A percentile compares a stretch with the other conserved stretches of the same genome.
phyloP scores from a whole-genome alignment of 2,797 vertebrate species.

The Antennarius maculatus region DNA sequence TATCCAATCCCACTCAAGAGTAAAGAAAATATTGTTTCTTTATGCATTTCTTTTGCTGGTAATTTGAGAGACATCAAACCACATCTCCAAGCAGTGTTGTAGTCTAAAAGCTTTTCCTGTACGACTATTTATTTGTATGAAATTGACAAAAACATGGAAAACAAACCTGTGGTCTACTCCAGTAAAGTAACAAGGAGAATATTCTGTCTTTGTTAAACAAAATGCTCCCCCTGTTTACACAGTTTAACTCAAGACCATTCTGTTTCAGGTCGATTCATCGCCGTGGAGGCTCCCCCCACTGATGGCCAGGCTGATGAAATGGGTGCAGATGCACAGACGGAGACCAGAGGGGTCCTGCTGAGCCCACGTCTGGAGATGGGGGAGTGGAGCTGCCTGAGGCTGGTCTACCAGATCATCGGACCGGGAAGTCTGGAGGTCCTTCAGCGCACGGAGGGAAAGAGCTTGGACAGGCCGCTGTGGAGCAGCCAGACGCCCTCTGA shows the following conservation, averaged over 20 bases:
- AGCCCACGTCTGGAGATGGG: constrained; percentile 85
- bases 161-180: too few species aligned
- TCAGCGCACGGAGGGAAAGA: constrained; percentile 84
- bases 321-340: constrained; percentile 30
- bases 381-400: constrained; percentile 92
- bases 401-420: constrained; percentile 89
- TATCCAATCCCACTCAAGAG: too few species aligned
- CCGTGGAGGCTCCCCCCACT: constrained; percentile 77
- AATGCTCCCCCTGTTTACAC: background rate
- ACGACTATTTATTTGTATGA: too few species aligned
- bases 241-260: background rate
- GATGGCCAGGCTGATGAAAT: constrained; percentile 10
- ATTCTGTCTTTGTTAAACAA: too few species aligned
- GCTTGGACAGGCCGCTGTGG: constrained; percentile 90
- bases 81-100: background rate
- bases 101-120: too few species aligned
- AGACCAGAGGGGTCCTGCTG: constrained; percentile 83
- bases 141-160: too few species aligned
- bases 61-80: background rate
- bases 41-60: background rate
- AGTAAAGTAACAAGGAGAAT: too few species aligned
- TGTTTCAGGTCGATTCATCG: constrained; percentile 87
- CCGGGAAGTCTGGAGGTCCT: constrained; percentile 83
- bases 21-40: background rate
- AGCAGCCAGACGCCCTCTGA: constrained; percentile 86